Evolutionary conservation across 2,113 vertebrate genomes (phyloP).

Genomic region (Tursiops truncatus): DNA sequence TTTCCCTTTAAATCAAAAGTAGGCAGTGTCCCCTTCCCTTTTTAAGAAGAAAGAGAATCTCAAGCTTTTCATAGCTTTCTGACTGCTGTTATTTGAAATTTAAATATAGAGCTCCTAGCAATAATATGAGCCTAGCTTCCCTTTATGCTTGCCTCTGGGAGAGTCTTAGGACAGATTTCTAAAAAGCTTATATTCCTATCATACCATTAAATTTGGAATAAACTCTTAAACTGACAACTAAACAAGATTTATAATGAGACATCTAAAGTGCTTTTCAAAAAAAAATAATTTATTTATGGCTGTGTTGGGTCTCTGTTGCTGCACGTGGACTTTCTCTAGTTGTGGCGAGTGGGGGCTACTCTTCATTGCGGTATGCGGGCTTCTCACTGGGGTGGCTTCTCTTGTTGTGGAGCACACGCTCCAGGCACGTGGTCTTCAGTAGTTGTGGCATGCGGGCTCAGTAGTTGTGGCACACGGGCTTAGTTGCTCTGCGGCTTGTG

Average conservation of each 20-base stretch:
- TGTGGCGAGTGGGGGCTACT: too few relatives aligned
- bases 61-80: constrained; percentile 47
- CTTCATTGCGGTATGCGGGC: rapidly evolving
- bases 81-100: constrained; percentile 64
- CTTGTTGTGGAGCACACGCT: too few relatives aligned
- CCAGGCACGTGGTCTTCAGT: too few relatives aligned
- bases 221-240: constrained; percentile 30
- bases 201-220: constrained; percentile 57
- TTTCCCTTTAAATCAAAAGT: constrained; percentile 48
- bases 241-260: constrained; percentile 35
- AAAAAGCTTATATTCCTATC: constrained; percentile 40
- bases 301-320: too few relatives aligned
- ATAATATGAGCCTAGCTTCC: neutral
- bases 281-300: too few relatives aligned
- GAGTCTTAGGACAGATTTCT: constrained; percentile 53
- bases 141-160: constrained; percentile 41
- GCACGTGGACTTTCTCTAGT: too few relatives aligned
- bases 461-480: too few relatives aligned
- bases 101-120: constrained; percentile 63
- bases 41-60: constrained; percentile 56
- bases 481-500: too few relatives aligned
- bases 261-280: neutral
- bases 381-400: too few relatives aligned
- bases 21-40: neutral
- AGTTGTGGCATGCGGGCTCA: too few relatives aligned